These are phyloP conservation scores for Cantharis flavilabris DNA, from an alignment of 2,888 invertebrate genomes.

Conservation along the genomic window DNA sequence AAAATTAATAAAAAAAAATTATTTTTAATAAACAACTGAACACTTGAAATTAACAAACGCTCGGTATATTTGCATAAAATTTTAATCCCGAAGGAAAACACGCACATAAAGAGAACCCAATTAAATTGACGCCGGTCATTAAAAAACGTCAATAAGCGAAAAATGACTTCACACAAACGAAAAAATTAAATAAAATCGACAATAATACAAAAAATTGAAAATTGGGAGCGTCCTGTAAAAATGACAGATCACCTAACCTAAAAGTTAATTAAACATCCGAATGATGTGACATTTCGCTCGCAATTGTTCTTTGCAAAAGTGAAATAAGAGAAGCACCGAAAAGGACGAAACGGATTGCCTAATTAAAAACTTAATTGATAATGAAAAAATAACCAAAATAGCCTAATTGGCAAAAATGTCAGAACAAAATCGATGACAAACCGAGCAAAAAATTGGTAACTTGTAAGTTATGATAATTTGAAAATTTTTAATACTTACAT, in stretches of 20 bases:
- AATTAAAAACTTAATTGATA: not conserved
- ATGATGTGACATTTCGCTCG: not conserved
- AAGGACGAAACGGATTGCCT: not conserved
- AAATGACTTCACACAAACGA: not conserved
- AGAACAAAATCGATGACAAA: conserved; percentile 36
- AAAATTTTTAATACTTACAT: conserved; percentile 26
- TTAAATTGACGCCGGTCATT: not conserved
- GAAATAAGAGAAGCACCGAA: not conserved
- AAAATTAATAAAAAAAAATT: not conserved
- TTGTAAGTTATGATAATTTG: conserved; percentile 18
- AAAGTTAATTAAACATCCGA: not conserved
- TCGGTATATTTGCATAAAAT: not conserved
- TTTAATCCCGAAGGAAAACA: not conserved
- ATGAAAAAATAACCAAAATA: conserved; percentile 20
- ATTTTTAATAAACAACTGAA: not conserved
- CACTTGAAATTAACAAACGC: not conserved
- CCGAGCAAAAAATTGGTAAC: conserved; percentile 30
- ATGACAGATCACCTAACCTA: conserved; percentile 1
- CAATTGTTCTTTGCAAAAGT: not conserved
- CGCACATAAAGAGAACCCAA: not conserved
- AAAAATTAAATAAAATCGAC: not conserved
- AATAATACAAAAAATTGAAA: not conserved
- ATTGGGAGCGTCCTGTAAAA: conserved; percentile 1
- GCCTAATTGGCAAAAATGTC: conserved; percentile 32
- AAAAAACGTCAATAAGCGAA: not conserved